Base-by-base conservation (phyloP, 2,888 invertebrate genomes). In the Eupithecia pulchellata region DNA sequence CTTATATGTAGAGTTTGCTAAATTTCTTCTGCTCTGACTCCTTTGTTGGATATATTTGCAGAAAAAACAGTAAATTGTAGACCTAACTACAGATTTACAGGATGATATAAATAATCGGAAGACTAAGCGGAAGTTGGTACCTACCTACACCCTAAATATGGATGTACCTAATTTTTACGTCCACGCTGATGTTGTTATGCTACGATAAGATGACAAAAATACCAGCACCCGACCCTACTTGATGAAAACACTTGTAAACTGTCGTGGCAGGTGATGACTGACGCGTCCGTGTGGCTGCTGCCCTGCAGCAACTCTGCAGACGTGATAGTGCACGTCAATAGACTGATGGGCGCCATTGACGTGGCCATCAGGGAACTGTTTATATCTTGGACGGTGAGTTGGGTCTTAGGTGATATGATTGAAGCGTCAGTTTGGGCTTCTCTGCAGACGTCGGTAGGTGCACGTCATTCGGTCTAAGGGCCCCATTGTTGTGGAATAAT, bases 281-380 rank as follows among this genome's bases (percentile, higher is more conserved):
- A 96, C 62, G 97, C 97, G 0, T 87, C 91, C 0, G 95, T 96
- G 55, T 98, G 98, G 97, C 89, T 98, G 90, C 96, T 97, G 32
- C 92, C 95, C 6, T 97, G 97, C 83, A 96, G 96, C 67, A 96
- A 96, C 81, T 96, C 97, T 0, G 95, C 96, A 64, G 96, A 97
- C 72, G 96, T 97, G 36, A 95, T 96, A 75, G 93, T 95, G 75
- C 97, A 97, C 82, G 97, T 96, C 72, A 95, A 96, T 73, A 90
- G 95, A 68, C 88, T 96, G 9, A 91, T 95, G 75, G 91, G 91
- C 0, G 95, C 96, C 36, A 95, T 96, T 57, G 95, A 96, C 25
- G 95, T 93, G 1, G 90, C 89, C 14, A 85, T 93, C 32, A 82
- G 92, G 61, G 92, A 92, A 71, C 86, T 94, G 1, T 94, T 89